Evolutionary conservation across 2,113 vertebrate genomes (phyloP), one percentile per base, ranked within the genome.

Genomic region (Leucopsar rothschildi): DNA sequence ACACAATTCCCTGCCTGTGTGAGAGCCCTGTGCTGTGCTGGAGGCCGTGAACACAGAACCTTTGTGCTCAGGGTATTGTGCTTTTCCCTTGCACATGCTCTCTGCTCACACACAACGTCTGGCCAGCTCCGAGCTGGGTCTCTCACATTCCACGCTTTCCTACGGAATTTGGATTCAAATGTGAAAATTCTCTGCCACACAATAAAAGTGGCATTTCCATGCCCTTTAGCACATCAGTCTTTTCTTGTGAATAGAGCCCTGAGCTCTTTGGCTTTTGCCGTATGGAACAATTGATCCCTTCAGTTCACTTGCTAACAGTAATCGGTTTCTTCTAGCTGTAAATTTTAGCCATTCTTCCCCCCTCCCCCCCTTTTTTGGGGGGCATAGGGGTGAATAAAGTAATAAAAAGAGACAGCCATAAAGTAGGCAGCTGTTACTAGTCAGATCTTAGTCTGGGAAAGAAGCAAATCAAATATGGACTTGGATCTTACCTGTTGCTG

Each of bases 251-350:
- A 98, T 97, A 97, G 96, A 93, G 95, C 94, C 88, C 77, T 23
- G 73, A 83, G 93, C 96, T 94, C 95, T 97, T 95, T 98, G 97
- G 97, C 97, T 98, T 95, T 93, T 94, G 97, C 98, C 97, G 1
- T 98, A 97, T 97, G 98, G 98, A 98, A 98, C 98, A 98, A 98
- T 98, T 92, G 97, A 97, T 94, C 97, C 88, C 97, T 98, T 98
- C 97, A 98, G 96, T 98, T 96, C 90, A 93, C 96, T 98, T 97
- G 97, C 97, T 97, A 98, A 92, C 96, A 94, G 96, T 92, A 91
- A 97, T 98, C 97, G 44, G 97, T 98, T 98, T 97, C 97, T 98
- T 82, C 88, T 91, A 70, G 89, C 91, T 92, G 88, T 98, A 97
- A 97, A 98, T 98, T 98, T 97, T 93, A 88, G 35, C 92, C 85